A percentile compares a stretch with the other conserved stretches of the same genome.
phyloP scores from a whole-genome alignment of 2,113 vertebrate genomes.

The Tetrao urogallus region DNA sequence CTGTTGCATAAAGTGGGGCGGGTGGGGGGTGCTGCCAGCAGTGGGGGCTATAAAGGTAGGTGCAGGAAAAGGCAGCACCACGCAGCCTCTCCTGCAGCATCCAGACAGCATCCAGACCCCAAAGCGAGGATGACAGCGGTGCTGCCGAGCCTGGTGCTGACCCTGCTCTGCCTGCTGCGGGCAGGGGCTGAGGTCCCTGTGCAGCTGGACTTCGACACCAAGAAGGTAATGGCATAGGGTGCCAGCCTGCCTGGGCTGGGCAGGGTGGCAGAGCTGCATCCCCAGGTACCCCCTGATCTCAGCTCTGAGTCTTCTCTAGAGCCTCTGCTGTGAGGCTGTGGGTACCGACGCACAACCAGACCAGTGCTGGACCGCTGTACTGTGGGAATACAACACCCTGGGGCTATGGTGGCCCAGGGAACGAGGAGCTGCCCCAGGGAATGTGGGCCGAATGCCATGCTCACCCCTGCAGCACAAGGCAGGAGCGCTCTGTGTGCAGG shows the following conservation, averaged over 20 bases:
- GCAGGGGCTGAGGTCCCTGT: slow-evolving; percentile 35
- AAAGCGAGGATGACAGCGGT: slow-evolving; percentile 42
- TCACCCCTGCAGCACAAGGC: accelerated
- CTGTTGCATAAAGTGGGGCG: not conserved
- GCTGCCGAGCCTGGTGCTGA: slow-evolving; percentile 56
- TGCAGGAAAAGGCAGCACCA: not conserved
- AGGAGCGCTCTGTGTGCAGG: accelerated
- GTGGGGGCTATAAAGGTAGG: slow-evolving; percentile 7
- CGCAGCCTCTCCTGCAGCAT: not conserved
- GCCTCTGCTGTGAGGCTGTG: not conserved
- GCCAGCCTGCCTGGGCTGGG: not conserved
- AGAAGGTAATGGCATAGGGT: not conserved
- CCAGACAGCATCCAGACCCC: not conserved
- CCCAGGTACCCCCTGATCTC: accelerated
- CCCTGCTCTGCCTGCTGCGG: slow-evolving; percentile 66
- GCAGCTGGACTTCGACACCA: not conserved
- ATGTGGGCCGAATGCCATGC: accelerated
- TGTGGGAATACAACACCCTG: not conserved
- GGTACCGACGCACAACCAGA: not conserved
- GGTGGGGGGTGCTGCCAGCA: not conserved
- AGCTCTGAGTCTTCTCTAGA: not conserved
- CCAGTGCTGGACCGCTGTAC: not conserved
- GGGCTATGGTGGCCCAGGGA: accelerated
- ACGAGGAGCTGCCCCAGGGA: not conserved
- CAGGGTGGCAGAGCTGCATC: not conserved